Conservation (phyloP, 2,888 invertebrate genomes). For the Andrena dorsata region DNA sequence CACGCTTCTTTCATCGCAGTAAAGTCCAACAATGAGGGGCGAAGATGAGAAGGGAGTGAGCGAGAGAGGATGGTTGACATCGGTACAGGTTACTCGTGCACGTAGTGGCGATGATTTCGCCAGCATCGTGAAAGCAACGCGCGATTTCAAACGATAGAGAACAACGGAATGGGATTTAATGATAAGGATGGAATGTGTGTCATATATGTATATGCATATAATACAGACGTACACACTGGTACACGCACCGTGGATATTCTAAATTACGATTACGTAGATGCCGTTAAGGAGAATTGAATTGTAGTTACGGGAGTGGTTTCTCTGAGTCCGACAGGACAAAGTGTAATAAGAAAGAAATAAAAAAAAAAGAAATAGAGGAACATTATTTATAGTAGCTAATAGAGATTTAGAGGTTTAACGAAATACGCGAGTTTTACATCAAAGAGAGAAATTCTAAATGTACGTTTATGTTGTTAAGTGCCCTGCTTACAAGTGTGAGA, state of each 20-base stretch:
- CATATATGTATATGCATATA: constrained; percentile 38
- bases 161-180: constrained; percentile 48
- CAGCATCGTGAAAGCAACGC: not conserved
- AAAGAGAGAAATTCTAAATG: constrained; percentile 67
- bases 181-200: constrained; percentile 53
- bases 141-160: constrained; percentile 2
- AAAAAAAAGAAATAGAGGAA: not conserved
- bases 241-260: constrained; percentile 72
- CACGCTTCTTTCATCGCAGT: not conserved
- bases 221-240: constrained; percentile 31
- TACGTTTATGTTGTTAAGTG: constrained; percentile 70
- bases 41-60: not conserved
- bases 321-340: constrained; percentile 59
- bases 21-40: not conserved
- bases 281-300: constrained; percentile 72
- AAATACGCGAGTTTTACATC: constrained; percentile 61
- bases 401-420: constrained; percentile 58
- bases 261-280: constrained; percentile 77
- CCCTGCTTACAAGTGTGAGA: constrained; percentile 56
- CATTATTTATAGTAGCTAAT: constrained; percentile 60
- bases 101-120: constrained; percentile 8
- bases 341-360: constrained; percentile 8
- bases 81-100: not conserved
- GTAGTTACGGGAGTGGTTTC: constrained; percentile 67
- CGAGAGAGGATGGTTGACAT: not conserved